Evolutionary conservation across 2,888 invertebrate species (phyloP).

Genomic region (Lycophotia porphyrea): DNA sequence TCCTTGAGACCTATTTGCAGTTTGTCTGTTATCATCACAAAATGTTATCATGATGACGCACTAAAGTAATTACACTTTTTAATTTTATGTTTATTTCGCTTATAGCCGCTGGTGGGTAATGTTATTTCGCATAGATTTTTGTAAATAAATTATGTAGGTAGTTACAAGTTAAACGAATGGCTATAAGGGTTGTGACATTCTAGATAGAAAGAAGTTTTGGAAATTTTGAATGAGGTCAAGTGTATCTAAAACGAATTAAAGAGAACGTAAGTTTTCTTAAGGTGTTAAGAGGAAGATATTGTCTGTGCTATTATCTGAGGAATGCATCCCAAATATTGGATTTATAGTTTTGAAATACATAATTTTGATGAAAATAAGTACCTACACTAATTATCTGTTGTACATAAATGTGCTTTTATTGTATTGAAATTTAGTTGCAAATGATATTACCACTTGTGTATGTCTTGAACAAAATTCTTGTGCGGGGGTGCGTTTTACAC

Average conservation of each 20-base stretch:
- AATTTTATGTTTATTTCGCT: conserved; percentile 29
- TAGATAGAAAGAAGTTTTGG: conserved; percentile 59
- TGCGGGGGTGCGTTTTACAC: conserved; percentile 49
- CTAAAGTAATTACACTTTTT: conserved; percentile 16
- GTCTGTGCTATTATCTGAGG: conserved; percentile 60
- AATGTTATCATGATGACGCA: conserved; percentile 33
- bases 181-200: conserved; percentile 66
- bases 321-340: conserved; percentile 48
- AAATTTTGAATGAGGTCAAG: conserved; percentile 43
- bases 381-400: conserved; percentile 44
- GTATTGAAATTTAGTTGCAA: conserved; percentile 35
- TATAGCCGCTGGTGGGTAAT: conserved; percentile 28
- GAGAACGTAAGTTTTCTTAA: conserved; percentile 47
- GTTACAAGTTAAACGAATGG: conserved; percentile 49
- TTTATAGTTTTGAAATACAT: conserved; percentile 51
- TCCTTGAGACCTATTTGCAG: conserved; percentile 17
- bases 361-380: conserved; percentile 33
- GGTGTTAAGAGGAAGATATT: conserved; percentile 31
- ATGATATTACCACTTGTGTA: conserved; percentile 34
- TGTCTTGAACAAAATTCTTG: conserved; percentile 57
- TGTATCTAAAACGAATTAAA: conserved; percentile 63
- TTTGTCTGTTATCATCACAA: conserved; percentile 41
- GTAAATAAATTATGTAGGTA: conserved; percentile 36
- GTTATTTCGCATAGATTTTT: conserved; percentile 39
- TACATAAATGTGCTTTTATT: conserved; percentile 41